Conservation (phyloP, 2,113 vertebrate genomes). For the Siniperca knerii region DNA sequence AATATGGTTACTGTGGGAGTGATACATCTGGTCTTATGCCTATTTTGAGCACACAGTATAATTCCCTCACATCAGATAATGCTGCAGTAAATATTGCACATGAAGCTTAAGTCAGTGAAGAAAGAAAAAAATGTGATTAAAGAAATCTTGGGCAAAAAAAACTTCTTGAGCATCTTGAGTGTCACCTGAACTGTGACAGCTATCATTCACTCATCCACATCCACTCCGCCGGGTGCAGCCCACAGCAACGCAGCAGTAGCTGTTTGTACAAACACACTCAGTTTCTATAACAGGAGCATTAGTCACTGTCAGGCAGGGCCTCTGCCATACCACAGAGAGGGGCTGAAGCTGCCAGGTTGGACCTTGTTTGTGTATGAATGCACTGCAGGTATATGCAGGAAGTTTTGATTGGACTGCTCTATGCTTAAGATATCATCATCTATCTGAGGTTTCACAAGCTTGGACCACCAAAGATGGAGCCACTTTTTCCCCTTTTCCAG, state of each 20-base stretch:
- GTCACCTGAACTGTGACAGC: conserved; percentile 52
- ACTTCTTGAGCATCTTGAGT: background rate
- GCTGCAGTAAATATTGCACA: background rate
- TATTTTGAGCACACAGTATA: background rate
- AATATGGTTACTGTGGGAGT: background rate
- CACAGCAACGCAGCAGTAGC: conserved; percentile 25
- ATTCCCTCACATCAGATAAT: conserved; percentile 20
- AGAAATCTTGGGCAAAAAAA: background rate
- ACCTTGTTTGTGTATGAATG: conserved; percentile 37
- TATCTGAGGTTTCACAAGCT: conserved; percentile 3
- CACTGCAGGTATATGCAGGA: conserved; percentile 41
- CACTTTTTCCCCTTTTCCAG: background rate
- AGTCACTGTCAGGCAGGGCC: conserved; percentile 14
- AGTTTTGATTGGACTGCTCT: conserved; percentile 29
- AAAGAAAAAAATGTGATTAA: conserved; percentile 6
- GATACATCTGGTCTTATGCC: background rate
- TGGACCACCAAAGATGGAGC: conserved; percentile 23
- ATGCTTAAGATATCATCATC: conserved; percentile 15
- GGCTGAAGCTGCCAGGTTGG: background rate
- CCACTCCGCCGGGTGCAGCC: conserved; percentile 39
- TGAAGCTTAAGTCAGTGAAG: conserved; percentile 11
- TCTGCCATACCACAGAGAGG: background rate
- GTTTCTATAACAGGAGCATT: conserved; percentile 39
- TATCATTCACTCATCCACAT: conserved; percentile 39
- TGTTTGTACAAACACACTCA: conserved; percentile 40